Evolutionary conservation across 2,797 vertebrate genomes (phyloP).

Genomic region (Scolopax rusticola): DNA sequence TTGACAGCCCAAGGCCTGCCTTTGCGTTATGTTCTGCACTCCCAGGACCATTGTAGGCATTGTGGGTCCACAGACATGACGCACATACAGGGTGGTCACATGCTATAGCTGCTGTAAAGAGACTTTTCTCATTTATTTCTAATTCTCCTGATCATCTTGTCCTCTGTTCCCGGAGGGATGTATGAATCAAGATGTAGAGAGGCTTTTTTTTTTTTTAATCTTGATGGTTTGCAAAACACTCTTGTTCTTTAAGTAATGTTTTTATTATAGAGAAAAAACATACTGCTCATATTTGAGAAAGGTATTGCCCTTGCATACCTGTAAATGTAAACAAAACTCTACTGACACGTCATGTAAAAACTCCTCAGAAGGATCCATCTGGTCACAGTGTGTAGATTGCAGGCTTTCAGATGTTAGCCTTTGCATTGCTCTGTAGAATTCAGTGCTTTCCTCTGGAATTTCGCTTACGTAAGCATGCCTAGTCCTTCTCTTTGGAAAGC

Average conservation of each 20-base stretch:
- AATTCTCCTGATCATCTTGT: neutral
- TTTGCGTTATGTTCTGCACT: neutral
- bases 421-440: neutral
- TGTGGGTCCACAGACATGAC: neutral
- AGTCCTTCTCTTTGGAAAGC: neutral
- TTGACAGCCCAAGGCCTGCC: neutral
- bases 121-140: neutral
- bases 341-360: neutral
- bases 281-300: neutral
- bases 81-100: too few relatives aligned
- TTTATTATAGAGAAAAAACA: neutral
- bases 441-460: neutral
- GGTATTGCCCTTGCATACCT: neutral
- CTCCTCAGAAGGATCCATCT: neutral
- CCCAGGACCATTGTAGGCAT: too few relatives aligned
- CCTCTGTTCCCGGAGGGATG: neutral
- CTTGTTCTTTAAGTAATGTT: neutral
- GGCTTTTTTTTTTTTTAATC: neutral
- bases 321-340: neutral
- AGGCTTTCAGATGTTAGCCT: neutral
- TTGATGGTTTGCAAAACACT: neutral
- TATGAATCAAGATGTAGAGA: neutral
- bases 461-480: neutral
- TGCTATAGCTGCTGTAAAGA: neutral
- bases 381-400: neutral